phyloP scores from a whole-genome alignment of 2,888 invertebrate genomes.

The Drosophila testacea region DNA sequence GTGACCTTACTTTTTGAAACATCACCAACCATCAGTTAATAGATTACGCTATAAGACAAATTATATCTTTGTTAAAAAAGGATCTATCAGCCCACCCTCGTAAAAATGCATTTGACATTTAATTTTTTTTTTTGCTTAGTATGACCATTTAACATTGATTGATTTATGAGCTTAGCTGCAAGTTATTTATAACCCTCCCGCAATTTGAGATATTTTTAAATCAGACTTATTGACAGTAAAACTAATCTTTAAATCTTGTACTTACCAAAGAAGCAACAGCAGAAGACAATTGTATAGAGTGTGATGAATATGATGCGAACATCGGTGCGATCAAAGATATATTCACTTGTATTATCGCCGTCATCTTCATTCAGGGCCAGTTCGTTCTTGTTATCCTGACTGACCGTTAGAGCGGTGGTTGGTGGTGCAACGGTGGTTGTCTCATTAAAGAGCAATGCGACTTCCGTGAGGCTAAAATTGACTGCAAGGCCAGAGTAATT shows the following conservation, averaged over 20 bases:
- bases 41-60: too few relatives aligned
- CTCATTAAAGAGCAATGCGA: constrained; percentile 52
- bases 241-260: constrained; percentile 56
- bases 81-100: too few relatives aligned
- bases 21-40: too few relatives aligned
- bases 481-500: constrained; percentile 44
- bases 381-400: not conserved
- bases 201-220: not conserved
- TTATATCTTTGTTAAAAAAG: too few relatives aligned
- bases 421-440: constrained; percentile 36
- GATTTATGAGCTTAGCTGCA: constrained; percentile 1
- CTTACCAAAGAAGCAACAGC: constrained; percentile 94
- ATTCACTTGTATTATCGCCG: constrained; percentile 86
- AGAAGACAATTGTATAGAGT: constrained; percentile 91
- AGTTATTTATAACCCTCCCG: too few relatives aligned
- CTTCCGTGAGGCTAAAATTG: constrained; percentile 59
- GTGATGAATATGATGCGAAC: constrained; percentile 91
- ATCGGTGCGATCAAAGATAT: constrained; percentile 91
- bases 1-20: too few relatives aligned
- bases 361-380: constrained; percentile 51
- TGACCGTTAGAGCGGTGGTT: constrained; percentile 33
- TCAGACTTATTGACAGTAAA: not conserved
- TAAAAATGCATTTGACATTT: too few relatives aligned
- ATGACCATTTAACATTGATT: constrained; percentile 1
- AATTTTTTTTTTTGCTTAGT: too few relatives aligned